Evolutionary conservation across 2,797 vertebrate genomes (phyloP).

Genomic region (Sebastes flavidus): DNA sequence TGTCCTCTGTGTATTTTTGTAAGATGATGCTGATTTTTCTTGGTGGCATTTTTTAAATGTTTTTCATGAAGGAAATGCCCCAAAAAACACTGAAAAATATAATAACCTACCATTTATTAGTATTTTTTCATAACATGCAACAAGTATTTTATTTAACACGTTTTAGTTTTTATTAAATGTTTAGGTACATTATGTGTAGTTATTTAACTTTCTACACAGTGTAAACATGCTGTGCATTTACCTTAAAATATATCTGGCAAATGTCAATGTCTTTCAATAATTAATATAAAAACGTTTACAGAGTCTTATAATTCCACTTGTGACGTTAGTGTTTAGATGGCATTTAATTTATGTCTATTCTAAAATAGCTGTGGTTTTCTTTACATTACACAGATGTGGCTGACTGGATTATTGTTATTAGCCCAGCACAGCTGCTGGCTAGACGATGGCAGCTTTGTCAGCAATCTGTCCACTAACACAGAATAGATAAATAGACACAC

Average conservation of each 20-base stretch:
- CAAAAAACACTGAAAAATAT: background rate
- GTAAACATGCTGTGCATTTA: background rate
- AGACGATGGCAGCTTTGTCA: constrained; percentile 50
- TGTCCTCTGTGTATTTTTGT: background rate
- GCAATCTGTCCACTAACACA: constrained; percentile 42
- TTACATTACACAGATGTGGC: constrained; percentile 36
- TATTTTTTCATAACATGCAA: background rate
- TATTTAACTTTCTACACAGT: background rate
- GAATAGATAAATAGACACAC: constrained; percentile 50
- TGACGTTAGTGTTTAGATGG: background rate
- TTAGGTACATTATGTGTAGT: background rate
- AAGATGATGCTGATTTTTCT: background rate
- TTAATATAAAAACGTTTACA: constrained; percentile 9
- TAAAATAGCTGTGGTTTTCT: constrained; percentile 23
- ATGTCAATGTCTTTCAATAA: background rate
- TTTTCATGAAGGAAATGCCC: too few species aligned
- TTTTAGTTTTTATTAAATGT: background rate
- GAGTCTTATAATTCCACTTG: background rate
- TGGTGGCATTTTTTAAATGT: too few species aligned
- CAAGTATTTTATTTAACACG: background rate
- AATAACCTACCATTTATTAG: background rate
- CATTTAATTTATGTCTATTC: constrained; percentile 17
- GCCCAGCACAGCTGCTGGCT: constrained; percentile 45
- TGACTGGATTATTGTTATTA: constrained; percentile 54
- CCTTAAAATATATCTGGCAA: background rate